Evolutionary conservation across 1,140 invertebrate genomes (phyloP).

Genomic region (Neotoxoptera formosana): DNA sequence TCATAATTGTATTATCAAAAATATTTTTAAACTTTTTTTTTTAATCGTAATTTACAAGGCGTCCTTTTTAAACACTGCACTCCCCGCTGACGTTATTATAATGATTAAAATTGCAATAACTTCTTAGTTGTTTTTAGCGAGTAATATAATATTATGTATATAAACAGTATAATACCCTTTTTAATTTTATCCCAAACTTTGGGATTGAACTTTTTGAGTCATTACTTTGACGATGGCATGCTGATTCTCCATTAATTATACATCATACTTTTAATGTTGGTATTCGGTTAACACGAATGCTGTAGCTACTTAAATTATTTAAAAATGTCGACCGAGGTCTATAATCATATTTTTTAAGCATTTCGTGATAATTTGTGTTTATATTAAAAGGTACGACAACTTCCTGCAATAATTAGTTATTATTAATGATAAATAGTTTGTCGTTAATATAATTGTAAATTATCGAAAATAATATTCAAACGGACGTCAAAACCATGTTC

Average conservation of each 20-base stretch:
- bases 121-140: not conserved
- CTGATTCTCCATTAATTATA: not conserved
- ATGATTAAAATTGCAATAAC: not conserved
- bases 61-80: not conserved
- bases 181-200: not conserved
- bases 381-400: not conserved
- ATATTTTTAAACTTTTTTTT: not conserved
- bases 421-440: not conserved
- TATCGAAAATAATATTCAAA: not conserved
- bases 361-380: not conserved
- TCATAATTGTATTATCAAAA: not conserved
- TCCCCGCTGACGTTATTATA: not conserved
- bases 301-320: not conserved
- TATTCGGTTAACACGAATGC: not conserved
- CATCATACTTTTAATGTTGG: not conserved
- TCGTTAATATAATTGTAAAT: not conserved
- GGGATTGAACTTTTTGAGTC: not conserved
- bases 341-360: not conserved
- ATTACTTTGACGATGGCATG: not conserved
- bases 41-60: not conserved
- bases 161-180: not conserved
- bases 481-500: not conserved
- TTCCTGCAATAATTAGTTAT: not conserved
- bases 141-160: not conserved
- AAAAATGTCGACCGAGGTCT: not conserved